These are phyloP conservation scores for Capitulum mitella DNA, from an alignment of 2,888 invertebrate genomes.

Conservation along the genomic window DNA sequence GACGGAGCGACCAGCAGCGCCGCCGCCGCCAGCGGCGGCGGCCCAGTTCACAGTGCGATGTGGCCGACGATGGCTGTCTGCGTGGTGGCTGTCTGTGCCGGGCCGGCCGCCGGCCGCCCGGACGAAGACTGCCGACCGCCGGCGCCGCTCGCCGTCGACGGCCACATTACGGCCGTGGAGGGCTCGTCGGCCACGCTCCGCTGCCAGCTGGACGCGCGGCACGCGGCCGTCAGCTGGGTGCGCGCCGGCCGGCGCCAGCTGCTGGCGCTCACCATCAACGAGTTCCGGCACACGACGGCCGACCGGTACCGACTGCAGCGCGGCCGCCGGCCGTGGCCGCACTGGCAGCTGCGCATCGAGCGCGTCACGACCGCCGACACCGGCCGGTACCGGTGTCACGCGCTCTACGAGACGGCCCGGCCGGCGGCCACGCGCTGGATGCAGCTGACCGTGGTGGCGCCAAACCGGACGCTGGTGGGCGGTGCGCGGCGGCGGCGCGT, in stretches of 20 bases:
- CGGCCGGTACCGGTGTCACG: neutral
- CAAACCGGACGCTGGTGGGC: neutral
- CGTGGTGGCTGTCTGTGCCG: neutral
- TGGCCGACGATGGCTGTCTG: neutral
- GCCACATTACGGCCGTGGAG: neutral
- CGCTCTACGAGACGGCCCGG: neutral
- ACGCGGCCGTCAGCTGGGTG: neutral
- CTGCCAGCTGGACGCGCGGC: neutral
- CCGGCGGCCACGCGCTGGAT: neutral
- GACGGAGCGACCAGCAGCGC: no score
- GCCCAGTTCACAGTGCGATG: neutral
- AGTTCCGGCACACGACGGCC: neutral
- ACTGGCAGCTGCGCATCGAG: neutral
- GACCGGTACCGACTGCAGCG: neutral
- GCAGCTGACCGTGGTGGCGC: neutral
- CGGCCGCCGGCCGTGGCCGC: neutral
- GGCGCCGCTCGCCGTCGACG: neutral
- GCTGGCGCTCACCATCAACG: neutral
- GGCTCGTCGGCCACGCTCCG: neutral
- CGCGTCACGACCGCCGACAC: neutral
- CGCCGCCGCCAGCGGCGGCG: neutral
- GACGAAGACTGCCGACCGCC: neutral
- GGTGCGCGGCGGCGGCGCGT: neutral
- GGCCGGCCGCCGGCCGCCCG: neutral
- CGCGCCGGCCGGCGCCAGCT: neutral